Conservation (phyloP, 1,140 invertebrate species). For the Pachyrhynchus sulphureomaculatus region DNA sequence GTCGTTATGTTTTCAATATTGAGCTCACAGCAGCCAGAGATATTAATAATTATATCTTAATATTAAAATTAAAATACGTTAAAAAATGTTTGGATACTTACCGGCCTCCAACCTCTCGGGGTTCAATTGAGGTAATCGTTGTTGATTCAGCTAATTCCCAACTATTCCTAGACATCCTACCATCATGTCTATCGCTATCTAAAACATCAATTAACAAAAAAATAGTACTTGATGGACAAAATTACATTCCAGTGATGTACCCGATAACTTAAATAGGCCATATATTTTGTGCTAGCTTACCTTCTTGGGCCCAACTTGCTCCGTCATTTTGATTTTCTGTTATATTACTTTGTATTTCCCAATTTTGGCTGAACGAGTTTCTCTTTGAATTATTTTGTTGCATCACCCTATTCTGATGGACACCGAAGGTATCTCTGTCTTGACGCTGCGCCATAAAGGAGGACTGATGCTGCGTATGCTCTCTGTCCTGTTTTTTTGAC, state of each 20-base stretch:
- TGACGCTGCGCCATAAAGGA: slow-evolving; percentile 56
- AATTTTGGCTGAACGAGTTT: slow-evolving; percentile 65
- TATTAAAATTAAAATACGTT: no score
- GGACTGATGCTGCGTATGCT: background rate
- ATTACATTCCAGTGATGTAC: no score
- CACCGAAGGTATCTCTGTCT: slow-evolving; percentile 66
- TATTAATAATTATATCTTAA: no score
- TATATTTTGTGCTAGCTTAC: no score
- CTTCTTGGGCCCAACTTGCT: slow-evolving; percentile 54
- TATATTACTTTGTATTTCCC: slow-evolving; percentile 63
- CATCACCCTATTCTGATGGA: slow-evolving; percentile 60
- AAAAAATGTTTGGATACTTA: no score
- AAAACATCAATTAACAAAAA: slow-evolving; percentile 18
- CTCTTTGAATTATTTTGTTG: slow-evolving; percentile 55
- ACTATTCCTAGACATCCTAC: slow-evolving; percentile 52
- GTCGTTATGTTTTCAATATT: no score
- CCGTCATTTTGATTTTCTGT: slow-evolving; percentile 49
- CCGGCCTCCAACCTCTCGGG: slow-evolving; percentile 53
- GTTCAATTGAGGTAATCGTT: slow-evolving; percentile 54
- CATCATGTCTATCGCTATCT: slow-evolving; percentile 51
- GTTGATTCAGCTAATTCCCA: slow-evolving; percentile 54
- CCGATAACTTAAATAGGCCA: no score
- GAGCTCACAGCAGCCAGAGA: no score
- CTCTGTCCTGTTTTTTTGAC: slow-evolving; percentile 17
- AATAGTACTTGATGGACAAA: background rate